Conservation (phyloP, 2,888 invertebrate genomes). For the Beris chalybata region DNA sequence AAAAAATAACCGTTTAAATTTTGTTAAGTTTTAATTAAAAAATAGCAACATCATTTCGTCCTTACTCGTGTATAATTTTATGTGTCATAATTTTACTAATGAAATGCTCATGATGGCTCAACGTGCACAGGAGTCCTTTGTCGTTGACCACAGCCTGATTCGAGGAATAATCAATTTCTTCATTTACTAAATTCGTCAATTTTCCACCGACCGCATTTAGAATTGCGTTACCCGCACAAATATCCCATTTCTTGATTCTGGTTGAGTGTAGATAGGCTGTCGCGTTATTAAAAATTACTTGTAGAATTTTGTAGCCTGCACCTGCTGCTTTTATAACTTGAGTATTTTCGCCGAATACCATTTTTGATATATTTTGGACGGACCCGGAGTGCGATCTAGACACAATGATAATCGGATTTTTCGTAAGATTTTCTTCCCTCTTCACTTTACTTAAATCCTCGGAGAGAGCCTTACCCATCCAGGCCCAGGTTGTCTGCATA, state of each 20-base stretch:
- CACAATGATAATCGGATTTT: constrained; percentile 67
- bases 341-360: constrained; percentile 68
- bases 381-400: constrained; percentile 89
- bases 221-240: constrained; percentile 91
- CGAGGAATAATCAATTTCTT: constrained; percentile 67
- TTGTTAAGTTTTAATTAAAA: too few relatives aligned
- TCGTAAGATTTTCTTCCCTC: constrained; percentile 45
- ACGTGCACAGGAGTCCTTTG: constrained; percentile 74
- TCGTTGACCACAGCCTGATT: constrained; percentile 62
- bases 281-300: constrained; percentile 80
- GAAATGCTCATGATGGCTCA: constrained; percentile 68
- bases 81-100: constrained; percentile 58
- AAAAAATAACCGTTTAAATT: too few relatives aligned
- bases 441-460: constrained; percentile 61
- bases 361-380: constrained; percentile 68
- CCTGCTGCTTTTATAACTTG: too few relatives aligned
- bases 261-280: constrained; percentile 91
- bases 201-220: constrained; percentile 74
- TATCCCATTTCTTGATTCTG: constrained; percentile 97
- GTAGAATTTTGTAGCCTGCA: constrained; percentile 77
- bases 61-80: constrained; percentile 37
- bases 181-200: constrained; percentile 74
- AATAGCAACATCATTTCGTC: background rate
- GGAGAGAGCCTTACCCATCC: constrained; percentile 76
- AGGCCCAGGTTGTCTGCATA: constrained; percentile 80